Conservation (phyloP, 2,113 vertebrate species). For the Ornithorhynchus anatinus region DNA sequence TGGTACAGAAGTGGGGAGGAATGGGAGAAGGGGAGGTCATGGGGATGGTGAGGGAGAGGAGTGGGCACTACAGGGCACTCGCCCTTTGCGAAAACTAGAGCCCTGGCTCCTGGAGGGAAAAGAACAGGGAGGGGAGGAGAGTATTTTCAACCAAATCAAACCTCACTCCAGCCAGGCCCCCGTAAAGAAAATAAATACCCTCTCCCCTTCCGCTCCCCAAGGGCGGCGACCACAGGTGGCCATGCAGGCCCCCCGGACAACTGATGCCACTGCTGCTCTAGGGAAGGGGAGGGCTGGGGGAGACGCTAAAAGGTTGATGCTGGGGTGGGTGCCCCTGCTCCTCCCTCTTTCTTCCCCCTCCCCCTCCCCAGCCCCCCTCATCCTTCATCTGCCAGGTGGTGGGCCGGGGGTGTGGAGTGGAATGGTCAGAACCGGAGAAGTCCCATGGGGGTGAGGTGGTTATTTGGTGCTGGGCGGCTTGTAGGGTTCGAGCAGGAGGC, state of each 20-base stretch:
- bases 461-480: constrained; percentile 82
- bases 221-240: constrained; percentile 8
- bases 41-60: neutral
- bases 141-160: no score
- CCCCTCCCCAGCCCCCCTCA: no score
- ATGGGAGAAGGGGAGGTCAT: neutral
- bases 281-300: neutral
- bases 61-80: neutral
- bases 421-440: neutral
- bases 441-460: neutral
- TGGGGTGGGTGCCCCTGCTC: no score
- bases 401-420: neutral
- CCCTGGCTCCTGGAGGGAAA: no score
- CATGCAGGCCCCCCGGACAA: constrained; percentile 2
- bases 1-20: no score
- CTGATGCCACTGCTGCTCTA: constrained; percentile 54
- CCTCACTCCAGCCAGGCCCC: constrained; percentile 10
- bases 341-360: no score
- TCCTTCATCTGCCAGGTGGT: no score
- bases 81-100: no score
- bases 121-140: neutral
- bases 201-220: constrained; percentile 9
- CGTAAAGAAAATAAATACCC: constrained; percentile 45
- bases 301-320: no score
- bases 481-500: constrained; percentile 90